Evolutionary conservation across 2,797 vertebrate genomes (phyloP).

Genomic region (Tachyglossus aculeatus): DNA sequence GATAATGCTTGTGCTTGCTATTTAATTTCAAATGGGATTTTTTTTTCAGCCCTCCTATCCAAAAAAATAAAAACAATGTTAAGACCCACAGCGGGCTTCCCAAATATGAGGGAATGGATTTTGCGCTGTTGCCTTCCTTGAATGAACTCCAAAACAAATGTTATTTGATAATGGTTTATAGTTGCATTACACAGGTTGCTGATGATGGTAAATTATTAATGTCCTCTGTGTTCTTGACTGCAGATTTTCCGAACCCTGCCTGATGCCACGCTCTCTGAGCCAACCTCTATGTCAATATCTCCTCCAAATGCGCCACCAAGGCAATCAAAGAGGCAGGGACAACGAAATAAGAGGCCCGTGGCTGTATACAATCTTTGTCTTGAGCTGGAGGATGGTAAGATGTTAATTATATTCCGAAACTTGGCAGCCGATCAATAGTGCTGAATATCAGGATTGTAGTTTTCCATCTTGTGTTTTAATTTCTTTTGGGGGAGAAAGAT

Average conservation of each 20-base stretch:
- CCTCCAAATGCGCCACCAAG: constrained; percentile 87
- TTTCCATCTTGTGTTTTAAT: constrained; percentile 51
- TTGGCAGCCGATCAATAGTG: constrained; percentile 22
- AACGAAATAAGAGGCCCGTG: constrained; percentile 87
- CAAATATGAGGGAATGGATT: constrained; percentile 54
- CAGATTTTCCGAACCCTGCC: constrained; percentile 94
- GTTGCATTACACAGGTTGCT: constrained; percentile 57
- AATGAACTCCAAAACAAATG: constrained; percentile 64
- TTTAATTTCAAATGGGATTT: constrained; percentile 32
- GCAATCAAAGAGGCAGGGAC: constrained; percentile 87
- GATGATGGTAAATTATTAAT: constrained; percentile 64
- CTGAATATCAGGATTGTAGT: constrained; percentile 11
- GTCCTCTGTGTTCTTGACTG: constrained; percentile 67
- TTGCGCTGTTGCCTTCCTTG: constrained; percentile 55
- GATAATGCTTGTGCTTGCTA: constrained; percentile 52
- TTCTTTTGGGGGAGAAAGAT: constrained; percentile 33
- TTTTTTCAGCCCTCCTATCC: constrained; percentile 47
- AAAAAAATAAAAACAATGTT: constrained; percentile 50
- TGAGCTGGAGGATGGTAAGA: constrained; percentile 91
- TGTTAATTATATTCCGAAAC: constrained; percentile 35
- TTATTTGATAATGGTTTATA: constrained; percentile 60
- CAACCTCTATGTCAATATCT: constrained; percentile 70
- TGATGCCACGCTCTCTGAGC: constrained; percentile 78
- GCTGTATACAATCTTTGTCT: constrained; percentile 93
- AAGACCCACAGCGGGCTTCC: constrained; percentile 25